phyloP scores from a whole-genome alignment of 2,797 vertebrate species.

The Astyanax mexicanus region DNA sequence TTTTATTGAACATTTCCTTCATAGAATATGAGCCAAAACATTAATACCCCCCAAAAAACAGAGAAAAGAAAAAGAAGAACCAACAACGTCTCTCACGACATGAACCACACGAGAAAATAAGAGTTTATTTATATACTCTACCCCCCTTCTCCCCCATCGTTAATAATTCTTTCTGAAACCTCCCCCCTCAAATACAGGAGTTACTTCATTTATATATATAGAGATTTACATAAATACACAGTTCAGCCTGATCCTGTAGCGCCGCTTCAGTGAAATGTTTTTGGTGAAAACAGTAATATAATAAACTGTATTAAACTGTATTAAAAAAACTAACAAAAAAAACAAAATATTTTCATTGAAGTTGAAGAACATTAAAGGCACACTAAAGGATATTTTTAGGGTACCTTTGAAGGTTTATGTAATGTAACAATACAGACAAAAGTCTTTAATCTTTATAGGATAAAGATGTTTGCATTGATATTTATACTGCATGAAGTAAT shows the following conservation, averaged over 20 bases:
- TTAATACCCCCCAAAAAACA: constrained; percentile 85
- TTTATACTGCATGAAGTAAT: background rate
- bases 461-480: background rate
- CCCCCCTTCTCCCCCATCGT: too few species aligned
- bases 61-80: background rate
- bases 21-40: constrained; percentile 85
- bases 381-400: background rate
- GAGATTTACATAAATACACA: constrained; percentile 59
- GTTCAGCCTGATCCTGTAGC: background rate
- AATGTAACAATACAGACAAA: background rate
- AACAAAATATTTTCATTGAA: background rate
- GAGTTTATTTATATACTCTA: too few species aligned
- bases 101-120: background rate
- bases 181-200: constrained; percentile 49
- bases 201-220: constrained; percentile 80
- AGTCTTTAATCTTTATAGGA: background rate
- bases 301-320: background rate
- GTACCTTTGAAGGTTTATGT: background rate
- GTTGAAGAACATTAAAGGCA: background rate
- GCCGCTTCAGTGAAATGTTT: background rate
- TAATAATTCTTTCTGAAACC: constrained; percentile 87
- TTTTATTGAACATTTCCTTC: constrained; percentile 98
- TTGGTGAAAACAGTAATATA: background rate
- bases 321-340: background rate
- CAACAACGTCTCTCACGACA: background rate